Evolutionary conservation across 2,797 vertebrate species (phyloP), one percentile per base, ranked within the genome.

Genomic region (Pseudomugil tenellus): DNA sequence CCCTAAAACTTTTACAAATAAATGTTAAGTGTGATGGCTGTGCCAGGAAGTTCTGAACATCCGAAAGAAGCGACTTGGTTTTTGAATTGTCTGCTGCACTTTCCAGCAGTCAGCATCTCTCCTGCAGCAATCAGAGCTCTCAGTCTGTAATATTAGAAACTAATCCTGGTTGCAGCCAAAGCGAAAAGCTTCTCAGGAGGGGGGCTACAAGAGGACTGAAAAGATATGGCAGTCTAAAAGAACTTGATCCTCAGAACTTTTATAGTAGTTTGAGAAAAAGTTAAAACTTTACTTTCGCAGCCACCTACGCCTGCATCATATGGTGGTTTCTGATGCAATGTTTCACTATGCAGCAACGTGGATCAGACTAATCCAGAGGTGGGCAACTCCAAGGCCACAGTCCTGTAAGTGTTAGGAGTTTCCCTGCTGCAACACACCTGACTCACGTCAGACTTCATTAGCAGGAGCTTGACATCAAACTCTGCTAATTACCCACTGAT

Each of bases 1-100:
- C 32, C 11, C 21, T 48, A 11, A 13, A 32, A 32, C 48, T 56
- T 48, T 60, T 28, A 53, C 13, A 59, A 52, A 57, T 55, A 34
- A 23, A 41, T 55, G 17, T 16, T 13, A 53, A 29, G 19, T 49
- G 23, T 19, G 32, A 5, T 35, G 52, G 12, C 46, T 72, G 16
- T 37, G 26, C 11, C 19, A 46, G 31, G 16, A 3, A 28, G 32
- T 21, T 51, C 10, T 31, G 52, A 43, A n/a, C 41, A 8, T 19
- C 19, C 19, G 39, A 16, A 9, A 41, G 6, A 39, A 39, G 17
- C 19, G 17, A 19, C 19, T 41, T 19, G 1, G 6, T 41, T 2
- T 17, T 39, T 17, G 14, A 39, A 13, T 9, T 9, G 43, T 21
- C 8, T 26, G 23, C 12, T 13, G 21, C 12, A 26, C 48, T 16